These are phyloP conservation scores for Callaeas wilsoni DNA, from an alignment of 2,113 vertebrate genomes.

Conservation along the genomic window DNA sequence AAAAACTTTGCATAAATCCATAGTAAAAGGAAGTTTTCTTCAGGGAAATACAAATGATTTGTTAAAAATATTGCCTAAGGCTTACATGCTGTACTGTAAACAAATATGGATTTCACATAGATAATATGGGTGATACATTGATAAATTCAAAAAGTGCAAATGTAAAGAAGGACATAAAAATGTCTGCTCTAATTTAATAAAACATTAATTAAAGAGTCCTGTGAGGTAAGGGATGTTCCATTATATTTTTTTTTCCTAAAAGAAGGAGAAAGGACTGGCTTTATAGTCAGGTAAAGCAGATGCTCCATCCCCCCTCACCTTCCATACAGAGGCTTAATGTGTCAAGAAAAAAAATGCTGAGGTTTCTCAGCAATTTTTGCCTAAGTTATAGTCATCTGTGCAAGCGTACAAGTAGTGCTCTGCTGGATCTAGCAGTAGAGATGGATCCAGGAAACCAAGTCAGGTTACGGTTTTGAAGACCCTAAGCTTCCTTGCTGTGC, in stretches of 20 bases:
- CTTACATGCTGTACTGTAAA: not conserved
- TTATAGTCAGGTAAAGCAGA: not conserved
- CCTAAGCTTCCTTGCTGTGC: not conserved
- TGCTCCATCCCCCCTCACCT: rapidly evolving
- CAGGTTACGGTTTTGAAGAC: not conserved
- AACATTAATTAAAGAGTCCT: not conserved
- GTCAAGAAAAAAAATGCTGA: not conserved
- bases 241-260: not conserved
- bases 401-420: not conserved
- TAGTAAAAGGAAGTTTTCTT: not conserved
- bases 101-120: not conserved
- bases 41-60: not conserved
- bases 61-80: not conserved
- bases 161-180: not conserved
- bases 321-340: not conserved
- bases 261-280: not conserved
- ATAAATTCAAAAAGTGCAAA: not conserved
- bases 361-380: not conserved
- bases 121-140: not conserved
- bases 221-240: not conserved
- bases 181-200: not conserved
- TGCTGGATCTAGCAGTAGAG: not conserved
- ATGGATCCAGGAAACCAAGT: not conserved
- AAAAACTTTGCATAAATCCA: not conserved
- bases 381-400: not conserved